phyloP scores from a whole-genome alignment of 2,797 vertebrate species.

The Oryzias dopingdopingensis region DNA sequence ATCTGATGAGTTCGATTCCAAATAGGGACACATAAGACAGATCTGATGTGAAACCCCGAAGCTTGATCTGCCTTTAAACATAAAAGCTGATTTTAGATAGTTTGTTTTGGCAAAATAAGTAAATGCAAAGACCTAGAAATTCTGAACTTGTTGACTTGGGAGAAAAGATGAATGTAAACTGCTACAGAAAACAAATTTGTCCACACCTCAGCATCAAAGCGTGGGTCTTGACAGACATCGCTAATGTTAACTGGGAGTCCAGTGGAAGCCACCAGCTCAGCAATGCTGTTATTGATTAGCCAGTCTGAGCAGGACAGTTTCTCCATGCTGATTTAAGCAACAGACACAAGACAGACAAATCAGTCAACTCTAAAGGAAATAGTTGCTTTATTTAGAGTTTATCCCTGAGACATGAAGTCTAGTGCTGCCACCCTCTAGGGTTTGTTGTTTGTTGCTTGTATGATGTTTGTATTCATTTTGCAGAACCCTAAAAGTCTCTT shows the following conservation, averaged over 20 bases:
- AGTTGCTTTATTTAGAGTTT: neutral
- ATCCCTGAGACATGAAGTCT: neutral
- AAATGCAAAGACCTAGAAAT: neutral
- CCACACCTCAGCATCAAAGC: slow-evolving; percentile 80
- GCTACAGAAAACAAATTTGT: slow-evolving; percentile 2
- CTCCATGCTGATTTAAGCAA: slow-evolving; percentile 72
- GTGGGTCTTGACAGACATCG: slow-evolving; percentile 83
- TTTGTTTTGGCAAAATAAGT: neutral
- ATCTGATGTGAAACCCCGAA: slow-evolving; percentile 82
- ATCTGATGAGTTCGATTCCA: slow-evolving; percentile 85
- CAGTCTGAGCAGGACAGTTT: slow-evolving; percentile 83
- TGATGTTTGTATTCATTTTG: neutral
- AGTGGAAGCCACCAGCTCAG: slow-evolving; percentile 83
- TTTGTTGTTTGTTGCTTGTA: neutral
- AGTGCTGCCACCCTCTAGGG: neutral
- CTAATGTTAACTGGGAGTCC: slow-evolving; percentile 84
- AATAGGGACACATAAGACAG: slow-evolving; percentile 82
- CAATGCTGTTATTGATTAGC: slow-evolving; percentile 86
- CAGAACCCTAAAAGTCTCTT: slow-evolving; percentile 4
- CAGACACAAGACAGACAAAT: slow-evolving; percentile 37
- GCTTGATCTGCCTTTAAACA: slow-evolving; percentile 77
- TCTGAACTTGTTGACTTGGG: neutral
- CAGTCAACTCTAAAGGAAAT: slow-evolving; percentile 3
- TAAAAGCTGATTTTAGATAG: neutral
- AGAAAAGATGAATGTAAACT: slow-evolving; percentile 1